Percentiles rank a stretch among this genome's conserved stretches.
Conservation (phyloP, 2,113 vertebrate species). For the Daubentonia madagascariensis region DNA sequence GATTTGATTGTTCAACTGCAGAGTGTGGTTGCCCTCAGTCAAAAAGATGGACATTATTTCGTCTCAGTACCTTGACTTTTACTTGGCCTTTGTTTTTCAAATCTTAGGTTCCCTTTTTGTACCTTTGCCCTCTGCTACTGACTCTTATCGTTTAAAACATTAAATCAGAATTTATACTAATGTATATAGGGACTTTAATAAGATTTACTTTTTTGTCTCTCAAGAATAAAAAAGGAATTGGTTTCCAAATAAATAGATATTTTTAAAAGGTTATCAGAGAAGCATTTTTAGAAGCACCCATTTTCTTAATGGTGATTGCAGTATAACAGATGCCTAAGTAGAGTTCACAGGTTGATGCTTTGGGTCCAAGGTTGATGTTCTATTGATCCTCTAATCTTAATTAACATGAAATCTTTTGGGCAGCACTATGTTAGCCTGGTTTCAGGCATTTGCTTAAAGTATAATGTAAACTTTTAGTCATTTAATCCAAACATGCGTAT, state of each 20-base stretch:
- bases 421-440: background rate
- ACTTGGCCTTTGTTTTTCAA: background rate
- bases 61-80: background rate
- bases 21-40: background rate
- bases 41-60: background rate
- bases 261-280: background rate
- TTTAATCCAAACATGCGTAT: background rate
- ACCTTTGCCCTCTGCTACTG: background rate
- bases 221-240: background rate
- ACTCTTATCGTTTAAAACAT: constrained; percentile 7
- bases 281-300: background rate
- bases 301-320: background rate
- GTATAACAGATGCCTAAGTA: background rate
- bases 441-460: background rate
- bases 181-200: background rate
- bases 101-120: background rate
- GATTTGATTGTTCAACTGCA: background rate
- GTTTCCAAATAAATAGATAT: background rate
- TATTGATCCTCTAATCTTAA: background rate
- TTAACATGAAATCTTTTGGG: background rate
- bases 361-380: background rate
- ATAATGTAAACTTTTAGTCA: background rate
- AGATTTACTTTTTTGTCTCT: background rate
- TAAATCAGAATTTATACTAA: background rate
- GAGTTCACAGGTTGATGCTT: background rate